Conservation (phyloP, 2,888 invertebrate species). For the Ceraclea dissimilis region DNA sequence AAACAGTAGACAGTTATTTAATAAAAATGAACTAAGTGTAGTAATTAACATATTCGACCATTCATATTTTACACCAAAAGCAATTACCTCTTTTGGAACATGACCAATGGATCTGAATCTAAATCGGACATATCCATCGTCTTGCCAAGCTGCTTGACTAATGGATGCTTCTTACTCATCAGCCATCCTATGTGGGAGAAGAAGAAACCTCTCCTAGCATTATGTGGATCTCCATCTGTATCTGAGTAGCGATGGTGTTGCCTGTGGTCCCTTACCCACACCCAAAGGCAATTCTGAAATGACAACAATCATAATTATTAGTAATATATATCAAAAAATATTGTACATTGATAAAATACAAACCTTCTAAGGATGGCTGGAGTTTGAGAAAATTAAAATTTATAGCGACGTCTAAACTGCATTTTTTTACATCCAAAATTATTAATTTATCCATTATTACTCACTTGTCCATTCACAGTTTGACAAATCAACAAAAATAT, state of each 20-base stretch:
- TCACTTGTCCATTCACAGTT: neutral
- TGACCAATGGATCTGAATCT: conserved; percentile 60
- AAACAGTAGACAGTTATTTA: conserved; percentile 30
- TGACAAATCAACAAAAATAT: neutral
- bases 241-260: conserved; percentile 70
- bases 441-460: no score
- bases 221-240: conserved; percentile 69
- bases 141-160: conserved; percentile 58
- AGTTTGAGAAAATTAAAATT: no score
- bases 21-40: no score
- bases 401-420: no score
- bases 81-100: conserved; percentile 66
- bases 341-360: no score
- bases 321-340: no score
- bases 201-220: conserved; percentile 74
- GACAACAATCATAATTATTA: no score
- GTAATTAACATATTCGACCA: no score
- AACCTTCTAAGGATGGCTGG: no score
- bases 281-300: conserved; percentile 59
- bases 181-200: conserved; percentile 86
- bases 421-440: no score
- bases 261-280: conserved; percentile 75
- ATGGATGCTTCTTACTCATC: conserved; percentile 69
- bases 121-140: conserved; percentile 71
- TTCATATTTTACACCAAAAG: no score